Base-by-base conservation (phyloP, 2,888 invertebrate species). In the Macrosiphum euphorbiae region DNA sequence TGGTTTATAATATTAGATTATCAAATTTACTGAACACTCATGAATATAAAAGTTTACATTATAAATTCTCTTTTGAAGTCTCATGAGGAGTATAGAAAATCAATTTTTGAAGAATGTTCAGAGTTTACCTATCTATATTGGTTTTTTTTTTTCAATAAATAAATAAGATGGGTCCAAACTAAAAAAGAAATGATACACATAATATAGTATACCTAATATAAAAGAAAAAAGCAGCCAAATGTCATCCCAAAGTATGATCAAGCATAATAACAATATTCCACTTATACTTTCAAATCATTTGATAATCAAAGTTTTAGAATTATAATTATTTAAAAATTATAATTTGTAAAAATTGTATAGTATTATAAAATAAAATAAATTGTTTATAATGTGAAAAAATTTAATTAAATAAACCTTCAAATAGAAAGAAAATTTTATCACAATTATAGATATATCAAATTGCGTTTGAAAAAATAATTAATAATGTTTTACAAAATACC, bases 41-140 rank as follows among this genome's bases (percentile, higher is more conserved):
- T 52, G 50, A 61, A 91, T 47, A 35, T 86, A 86, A 58, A 84
- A 44, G 47, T 26, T 26, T 41, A 47, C 0, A 90, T 67, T 67
- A 55, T 41, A 88, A 16, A n/a, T 85, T 91, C n/a, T 55, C 10
- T 20, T 91, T 91, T 91, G 85, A 91, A 24, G 85, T 58, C 4
- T 20, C 90, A 4, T 11, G 5, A 41, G n/a, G 28, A 78, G 41
- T 58, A 26, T 50, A 26, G 44, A 24, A 55, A 47, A 91, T 58
- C 20, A n/a, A 86, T 58, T 58, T 86, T 55, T 91, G 26, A 20
- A 85, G 11, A 28, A 44, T 58, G 8, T 44, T 58, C 28, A 91
- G 41, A 91, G n/a, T 67, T 91, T 28, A 84, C 20, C 20, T 44
- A 67, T 89, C 16, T 47, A 67, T 41, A 28, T 41, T 11, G n/a